Evolutionary conservation across 2,113 vertebrate species (phyloP), one percentile per base, ranked within the genome.

Genomic region (Cichladusa arquata): DNA sequence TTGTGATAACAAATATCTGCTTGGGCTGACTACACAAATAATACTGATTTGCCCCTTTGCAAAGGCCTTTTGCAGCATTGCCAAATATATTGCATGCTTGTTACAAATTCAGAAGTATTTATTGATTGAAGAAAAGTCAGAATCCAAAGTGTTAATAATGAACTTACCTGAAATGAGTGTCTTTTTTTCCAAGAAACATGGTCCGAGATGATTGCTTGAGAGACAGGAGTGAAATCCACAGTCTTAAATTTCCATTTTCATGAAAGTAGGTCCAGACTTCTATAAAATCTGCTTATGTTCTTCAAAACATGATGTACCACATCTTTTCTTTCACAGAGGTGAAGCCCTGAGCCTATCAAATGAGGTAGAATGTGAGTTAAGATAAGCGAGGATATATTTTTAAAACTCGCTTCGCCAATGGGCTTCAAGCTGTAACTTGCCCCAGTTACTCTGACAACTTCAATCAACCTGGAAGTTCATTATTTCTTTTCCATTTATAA

Each of bases 191-290:
- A 50, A 76, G 77, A 38, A 72, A 77, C 12, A 23, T 12, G 15
- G 53, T 82, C 66, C 4, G 14, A 13, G 33, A 54, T 51, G 17
- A 33, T 33, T 91, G 29, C 29, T 93, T 66, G 74, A 95, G 88
- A 80, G 42, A 50, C 14, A 25, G 47, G 51, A 84, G 10, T 53
- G 16, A 89, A 91, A 96, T 77, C 58, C 26, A 42, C 42, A 76
- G 81, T 65, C 42, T 82, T 91, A 72, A 86, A 82, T 95, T 81
- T 93, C 36, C 61, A 79, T 95, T 94, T 95, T 88, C 74, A 73
- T 77, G 58, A 92, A 95, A 93, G 40, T 33, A 34, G 60, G 73
- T 89, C 57, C 74, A 88, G 74, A 72, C 58, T 86, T 82, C 36
- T 86, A 67, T 66, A 71, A 93, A 95, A 93, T 93, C 88, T 88